These are phyloP conservation scores for Seriola rivoliana DNA, from an alignment of 2,113 vertebrate species.

Conservation along the genomic window DNA sequence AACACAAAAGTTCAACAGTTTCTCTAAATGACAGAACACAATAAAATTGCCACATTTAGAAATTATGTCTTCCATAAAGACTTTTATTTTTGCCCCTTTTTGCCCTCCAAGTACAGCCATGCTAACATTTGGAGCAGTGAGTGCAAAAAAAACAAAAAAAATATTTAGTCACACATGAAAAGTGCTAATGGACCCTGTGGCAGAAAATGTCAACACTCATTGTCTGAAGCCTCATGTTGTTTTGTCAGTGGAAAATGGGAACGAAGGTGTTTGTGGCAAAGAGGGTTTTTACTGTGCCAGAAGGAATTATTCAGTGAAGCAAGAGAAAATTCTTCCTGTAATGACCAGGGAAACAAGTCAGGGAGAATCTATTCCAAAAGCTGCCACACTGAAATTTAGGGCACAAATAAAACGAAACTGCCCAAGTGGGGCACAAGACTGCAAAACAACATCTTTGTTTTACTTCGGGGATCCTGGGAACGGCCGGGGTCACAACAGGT, in stretches of 20 bases:
- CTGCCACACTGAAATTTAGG: constrained; percentile 52
- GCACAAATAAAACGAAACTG: constrained; percentile 71
- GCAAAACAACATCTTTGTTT: constrained; percentile 59
- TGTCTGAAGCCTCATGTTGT: constrained; percentile 59
- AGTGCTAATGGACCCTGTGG: constrained; percentile 75
- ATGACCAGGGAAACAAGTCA: constrained; percentile 59
- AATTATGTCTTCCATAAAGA: not conserved
- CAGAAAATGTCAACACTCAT: constrained; percentile 67
- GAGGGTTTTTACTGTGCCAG: constrained; percentile 47
- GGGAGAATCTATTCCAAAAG: constrained; percentile 57
- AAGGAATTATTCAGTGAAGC: constrained; percentile 68
- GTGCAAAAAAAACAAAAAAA: constrained; percentile 45
- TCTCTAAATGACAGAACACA: not conserved
- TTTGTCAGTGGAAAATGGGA: constrained; percentile 58
- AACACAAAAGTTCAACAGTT: not conserved
- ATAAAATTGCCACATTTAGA: not conserved
- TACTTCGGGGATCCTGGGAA: constrained; percentile 55
- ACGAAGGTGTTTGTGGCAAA: constrained; percentile 51
- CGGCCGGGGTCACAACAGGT: constrained; percentile 62
- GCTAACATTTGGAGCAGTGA: constrained; percentile 25
- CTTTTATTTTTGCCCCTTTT: not conserved
- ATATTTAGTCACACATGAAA: constrained; percentile 71
- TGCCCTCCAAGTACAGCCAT: constrained; percentile 25
- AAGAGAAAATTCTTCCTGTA: constrained; percentile 50
- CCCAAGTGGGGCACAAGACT: constrained; percentile 55